Evolutionary conservation across 2,888 invertebrate species (phyloP), one percentile per base, ranked within the genome.

Genomic region (Drosophila aldrichi): DNA sequence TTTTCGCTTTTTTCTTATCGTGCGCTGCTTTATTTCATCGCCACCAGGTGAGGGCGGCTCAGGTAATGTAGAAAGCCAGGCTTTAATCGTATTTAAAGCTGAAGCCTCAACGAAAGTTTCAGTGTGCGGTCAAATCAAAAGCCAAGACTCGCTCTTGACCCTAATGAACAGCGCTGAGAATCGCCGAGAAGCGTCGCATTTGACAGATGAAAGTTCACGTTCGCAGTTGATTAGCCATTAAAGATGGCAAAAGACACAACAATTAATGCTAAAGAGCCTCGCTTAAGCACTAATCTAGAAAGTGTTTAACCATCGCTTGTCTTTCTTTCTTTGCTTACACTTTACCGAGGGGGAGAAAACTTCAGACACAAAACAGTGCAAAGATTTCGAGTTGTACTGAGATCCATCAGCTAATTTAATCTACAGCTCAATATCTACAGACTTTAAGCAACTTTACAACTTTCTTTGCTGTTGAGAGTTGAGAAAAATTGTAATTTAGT

Each of bases 201-300:
- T 48, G 62, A 68, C 79, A 58, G 69, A 72, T 75, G 84, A 87
- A 87, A 87, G 82, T 76, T 62, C 54, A 18, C 56, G 70, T 55
- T 49, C 66, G 71, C 69, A 66, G 43, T 64, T 69, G 81, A 77
- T 74, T 61, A 52, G 34, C 52, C 69, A 63, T 77, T 67, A 82
- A 81, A 66, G 68, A 51, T 18, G 52, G 12, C 22, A 41, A n/a
- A n/a, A 46, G 25, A 32, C 44, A 34, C 40, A 57, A 46, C 44
- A 56, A 75, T 57, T 70, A 70, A 43, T 48, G 64, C 59, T 29
- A 22, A 29, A 52, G 36, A 51, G 43, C 44, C 36, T 18, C 57
- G 25, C 61, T 62, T 22, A 9, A 49, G 8, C 54, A 7, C 12
- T 54, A 32, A 48, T 59, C 70, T 69, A 49, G 55, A 61, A 69